phyloP scores from a whole-genome alignment of 1,140 invertebrate genomes.

The Drosophila suzukii region DNA sequence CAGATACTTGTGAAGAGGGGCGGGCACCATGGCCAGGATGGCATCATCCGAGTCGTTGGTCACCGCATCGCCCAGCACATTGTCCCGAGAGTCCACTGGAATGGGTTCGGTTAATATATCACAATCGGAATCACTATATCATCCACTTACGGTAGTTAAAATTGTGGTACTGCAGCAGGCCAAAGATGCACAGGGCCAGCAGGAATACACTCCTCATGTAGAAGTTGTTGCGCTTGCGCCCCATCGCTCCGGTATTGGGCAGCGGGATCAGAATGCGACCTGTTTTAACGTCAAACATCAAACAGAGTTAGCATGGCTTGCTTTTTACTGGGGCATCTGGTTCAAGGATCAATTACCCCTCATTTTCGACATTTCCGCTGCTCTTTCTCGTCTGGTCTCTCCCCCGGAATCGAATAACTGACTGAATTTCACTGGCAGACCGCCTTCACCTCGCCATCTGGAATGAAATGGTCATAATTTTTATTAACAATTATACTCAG shows the following conservation, averaged over 20 bases:
- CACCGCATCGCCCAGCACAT: conserved; percentile 69
- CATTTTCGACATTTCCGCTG: conserved; percentile 65
- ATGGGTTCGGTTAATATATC: no score
- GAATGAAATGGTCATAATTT: conserved; percentile 7
- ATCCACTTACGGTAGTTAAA: conserved; percentile 86
- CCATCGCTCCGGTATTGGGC: conserved; percentile 82
- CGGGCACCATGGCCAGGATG: conserved; percentile 87
- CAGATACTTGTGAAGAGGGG: conserved; percentile 87
- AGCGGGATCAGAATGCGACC: conserved; percentile 80
- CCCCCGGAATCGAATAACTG: conserved; percentile 22
- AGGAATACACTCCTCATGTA: conserved; percentile 87
- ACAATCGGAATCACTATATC: no score
- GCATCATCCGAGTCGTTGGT: conserved; percentile 86
- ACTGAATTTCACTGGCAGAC: conserved; percentile 31
- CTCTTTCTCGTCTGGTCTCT: neutral
- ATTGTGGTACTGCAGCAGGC: conserved; percentile 89
- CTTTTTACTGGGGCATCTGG: neutral
- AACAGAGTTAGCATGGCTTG: conserved; percentile 14
- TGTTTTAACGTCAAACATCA: conserved; percentile 20
- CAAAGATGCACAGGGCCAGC: conserved; percentile 88
- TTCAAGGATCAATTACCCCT: conserved; percentile 50
- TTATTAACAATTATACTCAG: neutral
- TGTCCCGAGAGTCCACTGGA: conserved; percentile 62
- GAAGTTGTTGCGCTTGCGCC: conserved; percentile 78
- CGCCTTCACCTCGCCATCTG: conserved; percentile 58